Evolutionary conservation across 2,797 vertebrate species (phyloP).

Genomic region (Mycteria americana): DNA sequence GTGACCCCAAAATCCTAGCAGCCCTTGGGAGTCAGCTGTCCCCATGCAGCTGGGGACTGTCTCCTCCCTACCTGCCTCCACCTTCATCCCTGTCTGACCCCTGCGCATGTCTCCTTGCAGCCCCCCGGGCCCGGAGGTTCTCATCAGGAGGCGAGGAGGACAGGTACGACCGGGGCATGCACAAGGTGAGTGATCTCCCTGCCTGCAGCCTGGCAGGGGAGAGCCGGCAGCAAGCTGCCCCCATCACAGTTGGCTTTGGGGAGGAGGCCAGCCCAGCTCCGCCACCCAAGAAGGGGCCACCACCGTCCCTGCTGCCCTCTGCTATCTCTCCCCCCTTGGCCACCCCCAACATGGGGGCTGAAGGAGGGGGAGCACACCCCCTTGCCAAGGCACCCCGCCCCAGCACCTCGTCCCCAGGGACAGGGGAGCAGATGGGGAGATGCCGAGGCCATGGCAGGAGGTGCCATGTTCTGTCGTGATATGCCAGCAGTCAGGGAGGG

Average conservation of each 20-base stretch:
- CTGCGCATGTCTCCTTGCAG: neutral
- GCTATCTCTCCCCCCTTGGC: neutral
- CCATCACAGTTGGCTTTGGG: fast-evolving
- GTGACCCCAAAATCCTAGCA: neutral
- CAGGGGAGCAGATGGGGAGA: neutral
- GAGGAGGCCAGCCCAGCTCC: neutral
- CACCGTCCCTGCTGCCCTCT: neutral
- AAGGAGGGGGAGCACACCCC: neutral
- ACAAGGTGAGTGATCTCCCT: slow-evolving; percentile 80
- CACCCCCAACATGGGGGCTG: neutral
- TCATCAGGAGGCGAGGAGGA: slow-evolving; percentile 93
- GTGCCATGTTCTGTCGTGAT: fast-evolving
- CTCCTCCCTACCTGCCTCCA: neutral
- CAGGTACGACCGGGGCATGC: slow-evolving; percentile 88
- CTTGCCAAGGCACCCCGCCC: fast-evolving
- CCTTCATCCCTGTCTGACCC: neutral
- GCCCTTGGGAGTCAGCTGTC: neutral
- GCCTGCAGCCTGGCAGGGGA: neutral
- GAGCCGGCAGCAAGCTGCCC: neutral
- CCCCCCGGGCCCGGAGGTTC: slow-evolving; percentile 86
- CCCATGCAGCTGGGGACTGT: neutral
- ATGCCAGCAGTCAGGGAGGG: neutral
- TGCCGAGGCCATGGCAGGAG: fast-evolving
- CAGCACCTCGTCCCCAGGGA: neutral
- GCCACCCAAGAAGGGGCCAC: neutral